Base-by-base conservation (phyloP, 2,113 vertebrate genomes). In the Myotis brandtii region DNA sequence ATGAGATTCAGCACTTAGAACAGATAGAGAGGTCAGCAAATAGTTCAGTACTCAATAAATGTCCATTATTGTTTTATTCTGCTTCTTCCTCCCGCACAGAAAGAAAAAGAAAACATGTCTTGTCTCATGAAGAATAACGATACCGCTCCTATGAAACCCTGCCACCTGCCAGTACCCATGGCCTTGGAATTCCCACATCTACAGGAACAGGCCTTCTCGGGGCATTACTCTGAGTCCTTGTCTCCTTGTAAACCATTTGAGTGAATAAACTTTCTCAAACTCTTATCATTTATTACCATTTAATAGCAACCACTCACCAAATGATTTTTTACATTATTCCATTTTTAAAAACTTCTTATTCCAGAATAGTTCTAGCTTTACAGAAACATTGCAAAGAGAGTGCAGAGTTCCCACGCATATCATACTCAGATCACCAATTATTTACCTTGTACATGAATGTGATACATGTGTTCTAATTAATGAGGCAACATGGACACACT, bases 291-390 rank as follows among this genome's bases (percentile, higher is more conserved):
- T 93, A 82, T 93, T 66, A 67, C 27, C 79, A 59, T 76, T 81
- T 93, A 85, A 91, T 72, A 93, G 37, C 72, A 95, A 11, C 64
- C 37, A 90, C 10, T 88, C 46, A 64, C 32, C 12, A 85, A 94
- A 32, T 70, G 11, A 62, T 30, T 73, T 76, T 96, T 86, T 90
- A 56, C 43, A n/a, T 77, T 80, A 54, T 37, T 34, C 66, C n/a
- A 76, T 80, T 75, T 2, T 48, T 91, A 88, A 6, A 43, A 95
- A 30, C 14, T 90, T 85, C 6, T 6, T 37, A 64, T 72, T 94
- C 91, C 84, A 86, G 32, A 93, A 94, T 70, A 93, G 52, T 54
- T 89, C 84, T 90, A 95, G 70, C 83, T 79, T 83, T 48, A 34
- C 2, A 46, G 32, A 48, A 73, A 89, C 89, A 93, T 10, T 30